Base-by-base conservation (phyloP, 2,113 vertebrate species). In the Stomatorhinus ivindoensis region DNA sequence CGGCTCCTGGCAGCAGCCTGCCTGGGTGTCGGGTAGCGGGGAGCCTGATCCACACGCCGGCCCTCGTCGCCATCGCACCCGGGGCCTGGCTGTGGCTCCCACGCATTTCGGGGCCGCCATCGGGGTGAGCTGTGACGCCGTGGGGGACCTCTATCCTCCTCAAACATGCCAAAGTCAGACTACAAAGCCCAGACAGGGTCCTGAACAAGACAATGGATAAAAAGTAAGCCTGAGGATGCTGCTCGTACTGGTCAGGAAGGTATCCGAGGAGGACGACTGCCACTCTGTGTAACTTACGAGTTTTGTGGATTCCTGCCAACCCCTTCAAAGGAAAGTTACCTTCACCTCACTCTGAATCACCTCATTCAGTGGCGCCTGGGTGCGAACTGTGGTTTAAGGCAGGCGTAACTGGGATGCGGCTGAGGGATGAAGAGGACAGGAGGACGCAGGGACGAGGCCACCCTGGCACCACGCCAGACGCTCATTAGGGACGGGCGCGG, bases 401-500 rank as follows among this genome's bases (percentile, higher is more conserved):
- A 1, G 73, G 73, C 11, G 4, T 27, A 35, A 73, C 31, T 73
- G 65, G 27, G 65, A 35, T 35, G 42, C 6, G 87, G 44, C 83
- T 42, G 24, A 19, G 76, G 42, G 19, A 24, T 69, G 47, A 50
- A 3, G 1, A 21, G 82, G 0, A 58, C 39, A 44, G 0, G 48
- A 11, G 35, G 46, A 65, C 87, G 35, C 46, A 1, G 35, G 80
- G 90, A 27, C 15, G 58, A 44, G 86, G 51, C 91, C 90, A 93
- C 92, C 92, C 93, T 95, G 95, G 95, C 95, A 94, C 88, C 42
- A 90, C 92, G 94, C 95, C 95, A 96, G 83, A 17, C 48, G 88
- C 91, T 93, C 91, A 91, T 92, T 92, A 91, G 89, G 55, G 84
- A 91, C 24, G 50, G 80, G 0, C 31, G 27, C 3, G 90, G 58